Evolutionary conservation across 2,888 invertebrate genomes (phyloP).

Genomic region (Cephus runcator): DNA sequence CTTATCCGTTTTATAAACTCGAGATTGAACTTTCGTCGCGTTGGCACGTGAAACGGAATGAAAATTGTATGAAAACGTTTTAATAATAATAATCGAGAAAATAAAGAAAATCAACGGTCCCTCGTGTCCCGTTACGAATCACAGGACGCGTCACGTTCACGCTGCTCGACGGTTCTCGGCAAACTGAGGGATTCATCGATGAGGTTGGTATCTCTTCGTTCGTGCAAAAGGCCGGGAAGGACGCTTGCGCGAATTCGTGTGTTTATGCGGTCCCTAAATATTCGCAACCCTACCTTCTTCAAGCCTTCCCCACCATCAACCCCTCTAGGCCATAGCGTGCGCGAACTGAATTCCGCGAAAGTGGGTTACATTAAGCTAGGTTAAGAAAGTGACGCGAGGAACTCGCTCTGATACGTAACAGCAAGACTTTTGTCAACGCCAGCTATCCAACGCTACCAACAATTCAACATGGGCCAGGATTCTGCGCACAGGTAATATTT

Average conservation of each 20-base stretch:
- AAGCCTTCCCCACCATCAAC: neutral
- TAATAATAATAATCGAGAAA: too few relatives aligned
- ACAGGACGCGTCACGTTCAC: neutral
- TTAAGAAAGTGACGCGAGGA: conserved; percentile 20
- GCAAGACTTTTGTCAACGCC: too few relatives aligned
- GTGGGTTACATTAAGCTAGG: conserved; percentile 31
- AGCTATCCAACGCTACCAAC: too few relatives aligned
- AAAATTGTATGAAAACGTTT: too few relatives aligned
- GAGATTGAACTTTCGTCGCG: too few relatives aligned
- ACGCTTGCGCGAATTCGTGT: neutral
- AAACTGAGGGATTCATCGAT: neutral
- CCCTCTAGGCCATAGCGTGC: neutral
- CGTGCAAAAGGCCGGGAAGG: neutral
- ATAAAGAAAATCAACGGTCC: too few relatives aligned
- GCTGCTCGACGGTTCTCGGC: neutral
- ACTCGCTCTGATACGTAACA: too few relatives aligned
- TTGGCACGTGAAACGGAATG: too few relatives aligned
- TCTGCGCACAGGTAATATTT: too few relatives aligned
- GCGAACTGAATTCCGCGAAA: conserved; percentile 21
- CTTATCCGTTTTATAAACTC: too few relatives aligned
- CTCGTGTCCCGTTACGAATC: too few relatives aligned
- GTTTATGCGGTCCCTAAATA: neutral
- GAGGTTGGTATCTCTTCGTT: neutral
- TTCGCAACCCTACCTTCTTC: conserved; percentile 7
- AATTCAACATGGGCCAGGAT: too few relatives aligned